phyloP scores from a whole-genome alignment of 2,797 vertebrate species.

The Lemur catta region DNA sequence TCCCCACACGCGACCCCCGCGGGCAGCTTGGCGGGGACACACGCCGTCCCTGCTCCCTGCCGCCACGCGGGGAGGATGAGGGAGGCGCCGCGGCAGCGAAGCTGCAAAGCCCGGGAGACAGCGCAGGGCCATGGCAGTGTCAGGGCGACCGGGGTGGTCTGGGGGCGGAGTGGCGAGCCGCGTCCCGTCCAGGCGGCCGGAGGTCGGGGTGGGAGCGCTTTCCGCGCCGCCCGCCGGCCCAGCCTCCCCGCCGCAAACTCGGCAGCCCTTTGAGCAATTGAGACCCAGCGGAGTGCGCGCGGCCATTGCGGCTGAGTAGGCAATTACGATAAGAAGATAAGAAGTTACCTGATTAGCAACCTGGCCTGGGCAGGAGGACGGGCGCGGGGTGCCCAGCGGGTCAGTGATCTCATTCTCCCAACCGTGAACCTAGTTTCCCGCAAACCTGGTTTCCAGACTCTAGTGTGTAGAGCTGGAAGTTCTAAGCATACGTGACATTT shows the following conservation, averaged over 20 bases:
- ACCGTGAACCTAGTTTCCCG: background rate
- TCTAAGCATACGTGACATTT: background rate
- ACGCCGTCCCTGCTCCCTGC: background rate
- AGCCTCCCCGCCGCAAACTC: background rate
- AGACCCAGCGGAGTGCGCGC: background rate
- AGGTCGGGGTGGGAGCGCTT: background rate
- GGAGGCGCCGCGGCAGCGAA: background rate
- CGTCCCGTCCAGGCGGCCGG: background rate
- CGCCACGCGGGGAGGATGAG: background rate
- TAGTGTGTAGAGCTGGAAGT: background rate
- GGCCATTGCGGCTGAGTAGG: slow-evolving; percentile 41
- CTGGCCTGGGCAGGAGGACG: background rate
- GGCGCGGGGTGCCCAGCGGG: background rate
- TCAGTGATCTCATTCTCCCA: background rate
- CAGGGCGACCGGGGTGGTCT: background rate
- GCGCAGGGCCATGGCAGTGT: background rate
- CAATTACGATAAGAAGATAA: slow-evolving; percentile 64
- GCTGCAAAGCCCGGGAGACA: background rate
- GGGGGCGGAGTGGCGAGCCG: background rate
- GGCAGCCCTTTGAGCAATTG: slow-evolving; percentile 47
- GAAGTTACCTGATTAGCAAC: slow-evolving; percentile 68
- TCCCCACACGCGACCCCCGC: background rate
- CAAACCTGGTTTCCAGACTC: background rate
- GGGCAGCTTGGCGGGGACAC: background rate
- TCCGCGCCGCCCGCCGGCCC: background rate